A percentile compares a stretch with the other conserved stretches of the same genome.
These are phyloP conservation scores for Cyclina sinensis DNA, from an alignment of 1,140 invertebrate genomes.

Conservation along the genomic window DNA sequence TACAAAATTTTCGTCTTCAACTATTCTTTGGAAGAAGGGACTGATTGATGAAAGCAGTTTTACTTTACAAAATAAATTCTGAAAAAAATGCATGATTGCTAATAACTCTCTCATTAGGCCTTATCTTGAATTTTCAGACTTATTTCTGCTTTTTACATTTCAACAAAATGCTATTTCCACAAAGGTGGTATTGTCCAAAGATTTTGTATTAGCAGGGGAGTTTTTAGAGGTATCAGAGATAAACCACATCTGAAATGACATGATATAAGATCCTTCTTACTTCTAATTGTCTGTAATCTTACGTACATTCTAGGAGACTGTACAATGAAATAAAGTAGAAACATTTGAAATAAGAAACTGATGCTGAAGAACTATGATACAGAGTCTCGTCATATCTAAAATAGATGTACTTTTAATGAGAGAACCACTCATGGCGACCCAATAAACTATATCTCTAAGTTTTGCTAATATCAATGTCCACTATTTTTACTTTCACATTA, in stretches of 20 bases:
- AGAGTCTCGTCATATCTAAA: not conserved
- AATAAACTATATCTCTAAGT: too few species aligned
- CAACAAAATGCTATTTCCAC: not conserved
- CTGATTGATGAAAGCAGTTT: too few species aligned
- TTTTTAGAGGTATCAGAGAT: constrained; percentile 2
- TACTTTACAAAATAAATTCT: too few species aligned
- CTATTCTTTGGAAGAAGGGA: too few species aligned
- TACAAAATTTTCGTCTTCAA: too few species aligned
- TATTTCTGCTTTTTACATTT: too few species aligned
- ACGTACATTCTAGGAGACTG: not conserved
- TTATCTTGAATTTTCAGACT: too few species aligned
- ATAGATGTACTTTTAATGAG: not conserved
- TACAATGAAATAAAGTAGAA: not conserved
- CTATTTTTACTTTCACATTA: too few species aligned
- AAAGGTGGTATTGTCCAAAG: not conserved
- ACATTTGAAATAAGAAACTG: not conserved
- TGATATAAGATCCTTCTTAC: not conserved
- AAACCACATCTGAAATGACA: constrained; percentile 5
- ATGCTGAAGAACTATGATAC: not conserved
- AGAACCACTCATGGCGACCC: not conserved
- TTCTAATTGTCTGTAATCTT: not conserved
- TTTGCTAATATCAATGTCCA: too few species aligned
- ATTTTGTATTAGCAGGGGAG: not conserved
- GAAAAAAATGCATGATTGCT: too few species aligned
- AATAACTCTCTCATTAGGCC: too few species aligned